phyloP scores from a whole-genome alignment of 92 coral and sea anemone species.

The Bergia sp. region DNA sequence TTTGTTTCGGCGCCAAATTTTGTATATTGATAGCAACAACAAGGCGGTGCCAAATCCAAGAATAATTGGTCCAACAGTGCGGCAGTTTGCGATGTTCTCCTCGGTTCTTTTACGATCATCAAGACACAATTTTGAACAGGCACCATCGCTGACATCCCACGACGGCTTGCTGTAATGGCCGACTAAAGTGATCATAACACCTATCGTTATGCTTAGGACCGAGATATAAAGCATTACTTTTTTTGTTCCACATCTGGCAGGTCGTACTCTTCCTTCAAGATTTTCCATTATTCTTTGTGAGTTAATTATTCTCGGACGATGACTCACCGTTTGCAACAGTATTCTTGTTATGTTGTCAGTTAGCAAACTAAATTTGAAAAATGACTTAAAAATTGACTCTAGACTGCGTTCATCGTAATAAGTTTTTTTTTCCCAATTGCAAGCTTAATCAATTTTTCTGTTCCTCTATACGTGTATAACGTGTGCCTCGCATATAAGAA shows the following conservation, averaged over 20 bases:
- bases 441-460: not conserved
- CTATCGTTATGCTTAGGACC: not conserved
- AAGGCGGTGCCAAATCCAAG: constrained; percentile 23
- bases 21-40: not conserved
- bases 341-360: too few relatives aligned
- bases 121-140: constrained; percentile 24
- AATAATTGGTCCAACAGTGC: constrained; percentile 19
- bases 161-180: constrained; percentile 39
- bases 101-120: constrained; percentile 16
- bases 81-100: constrained; percentile 28
- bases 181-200: constrained; percentile 16
- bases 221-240: constrained; percentile 27
- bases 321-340: not conserved
- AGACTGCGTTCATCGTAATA: not conserved
- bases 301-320: not conserved
- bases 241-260: constrained; percentile 33
- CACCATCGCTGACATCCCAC: not conserved
- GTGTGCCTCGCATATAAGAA: not conserved
- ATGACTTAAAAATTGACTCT: not conserved
- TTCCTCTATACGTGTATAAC: not conserved
- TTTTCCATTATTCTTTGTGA: constrained; percentile 6
- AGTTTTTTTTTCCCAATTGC: not conserved
- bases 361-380: too few relatives aligned
- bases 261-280: constrained; percentile 37
- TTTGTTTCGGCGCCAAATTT: constrained; percentile 20